Evolutionary conservation across 2,113 vertebrate species (phyloP), one percentile per base, ranked within the genome.

Genomic region (Circaetus gallicus): DNA sequence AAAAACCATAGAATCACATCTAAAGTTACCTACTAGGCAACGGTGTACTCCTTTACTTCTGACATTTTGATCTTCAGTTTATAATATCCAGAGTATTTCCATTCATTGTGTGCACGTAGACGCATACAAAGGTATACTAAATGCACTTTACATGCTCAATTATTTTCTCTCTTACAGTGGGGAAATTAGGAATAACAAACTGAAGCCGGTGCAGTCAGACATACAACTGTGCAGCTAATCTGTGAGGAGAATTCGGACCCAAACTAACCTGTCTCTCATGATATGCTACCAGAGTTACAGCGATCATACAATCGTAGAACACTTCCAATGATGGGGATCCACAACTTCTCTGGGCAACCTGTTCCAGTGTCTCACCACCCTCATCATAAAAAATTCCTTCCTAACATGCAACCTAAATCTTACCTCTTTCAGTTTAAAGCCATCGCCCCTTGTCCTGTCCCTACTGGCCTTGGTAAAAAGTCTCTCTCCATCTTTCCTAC

Each of bases 251-350:
- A 24, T 38, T 40, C n/a, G 45, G 19, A 69, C 18, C 13, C 62
- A 90, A 38, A 74, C 32, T 20, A 73, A 45, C 28, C 13, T 34
- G 2, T 7, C 40, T 9, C 31, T 95, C 53, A 52, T 36, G 6
- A 52, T 22, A 36, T 2, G 4, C 21, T 43, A 7, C 55, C 45
- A 18, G 19, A 65, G 38, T 25, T 36, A 47, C 20, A 49, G 8
- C 1, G 0, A 36, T 58, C 50, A 5, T 1, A 13, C 49, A 70
- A n/a, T 31, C 50, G 22, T 0, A 79, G 71, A 70, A 66, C 17
- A 20, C 38, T 49, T 40, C 28, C n/a, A 82, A 0, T 4, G 10
- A 45, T 7, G 25, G n/a, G 24, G 18, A 43, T 15, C 8, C 52
- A 53, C 36, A 71, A 0, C 13, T 49, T 56, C 61, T 56, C 34